Evolutionary conservation across 2,888 invertebrate genomes (phyloP), one percentile per base, ranked within the genome.

Genomic region (Falcaria lacertinaria): DNA sequence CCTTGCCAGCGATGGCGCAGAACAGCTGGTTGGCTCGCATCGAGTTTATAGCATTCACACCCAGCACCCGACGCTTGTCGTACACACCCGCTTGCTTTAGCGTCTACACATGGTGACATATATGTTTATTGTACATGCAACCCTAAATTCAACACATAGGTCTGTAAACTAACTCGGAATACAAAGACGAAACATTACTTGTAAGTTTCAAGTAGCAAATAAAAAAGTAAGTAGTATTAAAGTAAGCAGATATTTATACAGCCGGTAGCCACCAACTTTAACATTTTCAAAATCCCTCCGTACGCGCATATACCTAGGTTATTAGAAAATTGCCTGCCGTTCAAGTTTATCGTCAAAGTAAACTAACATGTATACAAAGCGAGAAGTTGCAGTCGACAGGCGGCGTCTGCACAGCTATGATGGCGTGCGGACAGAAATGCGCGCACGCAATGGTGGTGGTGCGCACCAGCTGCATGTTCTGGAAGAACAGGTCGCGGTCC

Each of bases 1-100:
- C 82, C 0, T 57, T 22, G 2, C 78, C 80, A 2, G 73, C 69
- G 39, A 79, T 66, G 17, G 78, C 57, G 48, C 80, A 74, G 63
- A 75, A 77, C 62, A 88, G 61, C 70, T 88, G 87, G 56, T 82
- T 85, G 19, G 88, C 87, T 6, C 88, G 78, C 88, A 88, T 88
- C 7, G 86, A 56, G 51, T 72, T 86, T 17, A 86, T 64, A 0
- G 87, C 69, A 57, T 88, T 87, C 34, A 87, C 70, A 4, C 88
- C 88, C 0, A 88, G 48, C 34, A 88, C 53, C 2, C 79, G 79
- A 0, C 83, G 74, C 48, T 64, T 75, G 57, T 83, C 68, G 64
- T 79, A 87, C 13, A 50, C 63, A 1, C 58, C 50, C 0, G 69
- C 60, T 39, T 62, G 17, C 45, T 78, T 65, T 15, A 88, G 45